Conservation (phyloP, 2,888 invertebrate species). For the Aelia acuminata region DNA sequence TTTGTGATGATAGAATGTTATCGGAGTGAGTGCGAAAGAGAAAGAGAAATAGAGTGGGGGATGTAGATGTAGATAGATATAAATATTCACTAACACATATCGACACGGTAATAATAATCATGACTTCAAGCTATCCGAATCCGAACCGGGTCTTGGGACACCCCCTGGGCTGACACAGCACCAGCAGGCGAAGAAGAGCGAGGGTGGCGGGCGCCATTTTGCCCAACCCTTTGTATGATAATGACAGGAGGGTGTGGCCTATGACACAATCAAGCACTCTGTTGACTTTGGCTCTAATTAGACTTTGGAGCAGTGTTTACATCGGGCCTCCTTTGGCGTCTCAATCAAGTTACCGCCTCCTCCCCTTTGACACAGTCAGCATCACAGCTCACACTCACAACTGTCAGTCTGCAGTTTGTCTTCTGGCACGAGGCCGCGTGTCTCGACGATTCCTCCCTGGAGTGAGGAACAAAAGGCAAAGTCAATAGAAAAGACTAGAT, state of each 20-base stretch:
- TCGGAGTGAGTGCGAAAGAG: no score
- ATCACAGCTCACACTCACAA: neutral
- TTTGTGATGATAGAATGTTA: no score
- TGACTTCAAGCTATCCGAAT: no score
- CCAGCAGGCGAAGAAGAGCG: neutral
- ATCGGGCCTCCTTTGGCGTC: neutral
- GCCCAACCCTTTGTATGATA: slow-evolving; percentile 42
- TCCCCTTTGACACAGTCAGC: slow-evolving; percentile 21
- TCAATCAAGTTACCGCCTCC: slow-evolving; percentile 40
- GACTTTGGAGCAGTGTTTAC: slow-evolving; percentile 37
- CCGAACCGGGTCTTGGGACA: neutral
- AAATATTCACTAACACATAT: no score
- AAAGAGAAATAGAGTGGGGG: no score
- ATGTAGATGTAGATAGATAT: no score
- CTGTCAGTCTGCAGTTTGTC: neutral
- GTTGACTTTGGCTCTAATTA: slow-evolving; percentile 46
- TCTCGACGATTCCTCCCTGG: neutral
- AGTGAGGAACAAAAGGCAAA: neutral
- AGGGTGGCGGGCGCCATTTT: slow-evolving; percentile 31
- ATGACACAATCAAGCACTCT: slow-evolving; percentile 46
- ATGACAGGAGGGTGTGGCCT: slow-evolving; percentile 44
- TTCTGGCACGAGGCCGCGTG: neutral
- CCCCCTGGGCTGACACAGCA: neutral
- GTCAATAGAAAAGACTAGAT: neutral
- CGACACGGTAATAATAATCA: no score